A percentile compares a stretch with the other conserved stretches of the same genome.
phyloP scores from a whole-genome alignment of 2,797 vertebrate species.

The Discoglossus pictus region DNA sequence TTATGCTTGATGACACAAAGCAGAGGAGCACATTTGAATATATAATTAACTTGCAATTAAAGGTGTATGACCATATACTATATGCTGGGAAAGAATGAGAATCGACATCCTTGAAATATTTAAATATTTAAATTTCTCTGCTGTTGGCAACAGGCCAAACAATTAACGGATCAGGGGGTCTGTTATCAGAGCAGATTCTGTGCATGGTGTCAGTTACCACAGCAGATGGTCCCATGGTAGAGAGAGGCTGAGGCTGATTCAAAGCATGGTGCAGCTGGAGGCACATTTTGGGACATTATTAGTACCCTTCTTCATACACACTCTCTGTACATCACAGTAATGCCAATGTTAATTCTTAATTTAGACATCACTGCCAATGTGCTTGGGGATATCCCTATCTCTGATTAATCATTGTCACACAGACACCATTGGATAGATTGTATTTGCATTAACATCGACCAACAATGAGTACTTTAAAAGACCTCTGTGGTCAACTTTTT shows the following conservation, averaged over 20 bases:
- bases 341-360: slow-evolving; percentile 5
- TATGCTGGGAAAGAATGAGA: slow-evolving; percentile 10
- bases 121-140: slow-evolving; percentile 39
- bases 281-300: slow-evolving; percentile 31
- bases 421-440: background rate
- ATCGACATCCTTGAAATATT: slow-evolving; percentile 35
- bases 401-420: background rate
- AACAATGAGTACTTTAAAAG: no score
- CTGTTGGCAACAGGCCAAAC: slow-evolving; percentile 37
- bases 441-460: no score
- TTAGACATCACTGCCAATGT: slow-evolving; percentile 2
- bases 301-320: slow-evolving; percentile 13
- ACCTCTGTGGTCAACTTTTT: no score
- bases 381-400: background rate
- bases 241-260: slow-evolving; percentile 33
- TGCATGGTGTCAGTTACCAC: slow-evolving; percentile 49
- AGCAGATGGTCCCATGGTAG: slow-evolving; percentile 43
- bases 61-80: slow-evolving; percentile 8
- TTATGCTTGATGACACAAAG: no score
- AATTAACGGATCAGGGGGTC: slow-evolving; percentile 49
- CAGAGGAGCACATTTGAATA: no score
- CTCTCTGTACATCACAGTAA: slow-evolving; percentile 4
- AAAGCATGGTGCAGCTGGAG: slow-evolving; percentile 42
- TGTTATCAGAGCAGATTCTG: slow-evolving; percentile 46
- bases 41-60: no score